Base-by-base conservation (phyloP, 2,113 vertebrate genomes). In the Neopipo cinnamomea region DNA sequence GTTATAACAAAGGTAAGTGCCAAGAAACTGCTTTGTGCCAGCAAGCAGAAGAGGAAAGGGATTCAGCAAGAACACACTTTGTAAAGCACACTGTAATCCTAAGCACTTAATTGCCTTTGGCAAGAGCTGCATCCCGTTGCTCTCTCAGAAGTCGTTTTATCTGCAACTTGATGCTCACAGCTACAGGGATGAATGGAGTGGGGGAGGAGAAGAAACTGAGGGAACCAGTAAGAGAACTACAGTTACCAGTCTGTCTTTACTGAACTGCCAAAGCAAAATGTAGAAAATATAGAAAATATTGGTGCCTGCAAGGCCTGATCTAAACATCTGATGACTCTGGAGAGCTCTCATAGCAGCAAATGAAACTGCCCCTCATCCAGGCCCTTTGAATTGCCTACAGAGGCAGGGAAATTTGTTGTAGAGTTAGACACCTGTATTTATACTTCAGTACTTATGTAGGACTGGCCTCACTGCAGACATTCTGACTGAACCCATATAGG, bases 81-180 rank as follows among this genome's bases (percentile, higher is more conserved):
- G 95, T 92, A 95, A 93, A 94, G 91, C 65, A 77, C 33, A 15
- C 78, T 91, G 85, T 95, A 96, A 97, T 94, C 92, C 94, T 96
- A 96, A 96, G 75, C 22, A 78, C 92, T 96, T 96, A 97, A 96
- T 95, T 97, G 94, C 91, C 88, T 95, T 95, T 95, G 94, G 93
- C 94, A 95, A 74, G 79, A 91, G 53, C 73, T 53, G 75, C 93
- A 95, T 95, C 96, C 89, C 75, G 3, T 78, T 95, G 71, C 91
- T 94, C 73, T 91, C 89, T 87, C 88, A 93, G 78, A 96, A 95
- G 88, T 95, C 12, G 2, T 85, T 94, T 89, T 91, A 94, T 94
- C 86, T 95, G 92, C 94, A 96, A 85, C 62, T 81, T 91, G 93
- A 95, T 95, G 94, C 90, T 96, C 91, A 88, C 68, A 83, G 89